Percentiles rank a stretch among this genome's conserved stretches.
phyloP scores from a whole-genome alignment of 2,113 vertebrate species.

The Chlorodrepanis virens region DNA sequence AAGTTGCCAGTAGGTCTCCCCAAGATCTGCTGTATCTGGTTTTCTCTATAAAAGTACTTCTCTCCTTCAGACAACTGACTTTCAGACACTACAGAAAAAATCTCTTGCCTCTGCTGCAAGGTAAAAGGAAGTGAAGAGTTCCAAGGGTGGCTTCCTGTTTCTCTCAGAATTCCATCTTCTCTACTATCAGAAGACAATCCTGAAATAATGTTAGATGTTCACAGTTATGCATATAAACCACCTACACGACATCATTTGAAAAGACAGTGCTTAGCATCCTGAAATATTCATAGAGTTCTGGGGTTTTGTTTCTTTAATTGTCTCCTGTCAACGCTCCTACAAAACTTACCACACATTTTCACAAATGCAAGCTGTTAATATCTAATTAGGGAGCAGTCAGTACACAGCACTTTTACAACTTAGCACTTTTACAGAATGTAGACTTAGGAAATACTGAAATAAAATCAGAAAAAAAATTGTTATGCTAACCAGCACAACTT shows the following conservation, averaged over 20 bases:
- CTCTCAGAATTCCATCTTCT: not conserved
- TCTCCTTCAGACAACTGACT: not conserved
- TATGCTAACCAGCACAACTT: not conserved
- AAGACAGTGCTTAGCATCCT: not conserved
- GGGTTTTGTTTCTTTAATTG: not conserved
- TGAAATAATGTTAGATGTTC: constrained; percentile 14
- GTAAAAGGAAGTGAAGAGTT: not conserved
- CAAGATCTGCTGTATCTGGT: constrained; percentile 65
- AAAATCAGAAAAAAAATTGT: not conserved
- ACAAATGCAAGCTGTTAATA: not conserved
- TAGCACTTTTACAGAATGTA: not conserved
- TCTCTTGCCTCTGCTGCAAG: not conserved
- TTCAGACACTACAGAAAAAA: not conserved
- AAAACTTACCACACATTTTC: not conserved
- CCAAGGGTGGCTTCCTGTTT: not conserved
- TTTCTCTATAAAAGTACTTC: not conserved
- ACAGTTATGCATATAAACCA: not conserved
- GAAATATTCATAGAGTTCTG: not conserved
- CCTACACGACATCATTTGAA: not conserved
- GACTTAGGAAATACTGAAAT: not conserved
- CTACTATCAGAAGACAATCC: constrained; percentile 44
- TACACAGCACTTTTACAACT: not conserved
- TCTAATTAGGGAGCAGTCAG: not conserved
- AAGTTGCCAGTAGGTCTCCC: constrained; percentile 69
- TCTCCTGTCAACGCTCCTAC: not conserved